Evolutionary conservation across 1,140 invertebrate genomes (phyloP).

Genomic region (Drosophila navojoa): DNA sequence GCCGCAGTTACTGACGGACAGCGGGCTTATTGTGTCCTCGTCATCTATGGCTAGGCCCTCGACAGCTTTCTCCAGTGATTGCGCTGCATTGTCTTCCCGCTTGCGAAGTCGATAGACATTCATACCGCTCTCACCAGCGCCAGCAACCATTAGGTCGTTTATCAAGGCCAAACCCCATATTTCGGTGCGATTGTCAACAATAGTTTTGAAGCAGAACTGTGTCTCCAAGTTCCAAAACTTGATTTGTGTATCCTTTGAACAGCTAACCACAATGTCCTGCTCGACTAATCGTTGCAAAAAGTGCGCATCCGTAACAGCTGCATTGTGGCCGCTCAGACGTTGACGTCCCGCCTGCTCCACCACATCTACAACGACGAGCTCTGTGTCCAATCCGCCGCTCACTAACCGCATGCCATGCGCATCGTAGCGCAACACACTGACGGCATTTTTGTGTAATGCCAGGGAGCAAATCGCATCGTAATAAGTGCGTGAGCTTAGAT

Average conservation of each 20-base stretch:
- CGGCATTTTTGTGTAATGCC: constrained; percentile 93
- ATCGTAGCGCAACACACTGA: constrained; percentile 93
- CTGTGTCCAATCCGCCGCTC: constrained; percentile 88
- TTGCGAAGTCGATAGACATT: constrained; percentile 90
- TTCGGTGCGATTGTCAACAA: constrained; percentile 91
- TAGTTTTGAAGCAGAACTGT: constrained; percentile 97
- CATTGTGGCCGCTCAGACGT: constrained; percentile 96
- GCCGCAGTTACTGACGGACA: constrained; percentile 90
- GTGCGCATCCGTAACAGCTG: constrained; percentile 92
- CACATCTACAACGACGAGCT: constrained; percentile 97
- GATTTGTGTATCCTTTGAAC: constrained; percentile 96
- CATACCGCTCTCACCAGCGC: constrained; percentile 92
- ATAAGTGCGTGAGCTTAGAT: constrained; percentile 87
- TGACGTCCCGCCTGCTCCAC: constrained; percentile 95
- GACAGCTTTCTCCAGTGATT: constrained; percentile 86
- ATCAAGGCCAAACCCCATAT: constrained; percentile 94
- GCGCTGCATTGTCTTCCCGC: constrained; percentile 83
- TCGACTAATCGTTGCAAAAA: constrained; percentile 89
- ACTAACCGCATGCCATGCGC: constrained; percentile 76
- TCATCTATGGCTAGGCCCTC: constrained; percentile 83
- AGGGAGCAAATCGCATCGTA: constrained; percentile 88
- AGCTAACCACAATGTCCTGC: constrained; percentile 91
- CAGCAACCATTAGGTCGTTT: constrained; percentile 93
- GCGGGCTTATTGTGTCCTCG: constrained; percentile 85
- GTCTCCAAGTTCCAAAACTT: constrained; percentile 99